These are phyloP conservation scores for Stegodyphus dumicola DNA, from an alignment of 1,140 invertebrate genomes.

Conservation along the genomic window DNA sequence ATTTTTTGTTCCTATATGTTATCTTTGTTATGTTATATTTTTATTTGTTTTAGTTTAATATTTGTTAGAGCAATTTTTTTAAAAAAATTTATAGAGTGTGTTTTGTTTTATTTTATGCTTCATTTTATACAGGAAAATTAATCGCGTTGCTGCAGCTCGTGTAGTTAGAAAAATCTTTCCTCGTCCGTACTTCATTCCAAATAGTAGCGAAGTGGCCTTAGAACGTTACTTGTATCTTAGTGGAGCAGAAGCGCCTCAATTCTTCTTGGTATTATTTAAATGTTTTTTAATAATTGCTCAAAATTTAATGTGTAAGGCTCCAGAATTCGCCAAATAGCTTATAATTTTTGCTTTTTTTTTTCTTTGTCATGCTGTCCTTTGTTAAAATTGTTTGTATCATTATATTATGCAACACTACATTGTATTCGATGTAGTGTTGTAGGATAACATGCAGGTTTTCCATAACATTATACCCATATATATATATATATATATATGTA, in stretches of 20 bases:
- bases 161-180: slow-evolving; percentile 75
- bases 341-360: too few species aligned
- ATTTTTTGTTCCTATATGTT: too few species aligned
- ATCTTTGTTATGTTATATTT: too few species aligned
- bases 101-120: slow-evolving; percentile 14
- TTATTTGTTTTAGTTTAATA: too few species aligned
- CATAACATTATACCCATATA: too few species aligned
- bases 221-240: slow-evolving; percentile 80
- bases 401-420: background rate
- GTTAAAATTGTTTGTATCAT: background rate
- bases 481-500: too few species aligned
- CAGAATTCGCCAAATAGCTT: too few species aligned
- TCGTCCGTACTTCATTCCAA: slow-evolving; percentile 72
- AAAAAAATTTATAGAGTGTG: background rate
- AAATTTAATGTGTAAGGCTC: too few species aligned
- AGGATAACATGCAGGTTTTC: too few species aligned
- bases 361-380: background rate
- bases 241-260: slow-evolving; percentile 73
- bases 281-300: background rate
- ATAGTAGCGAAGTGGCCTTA: slow-evolving; percentile 75
- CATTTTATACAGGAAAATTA: slow-evolving; percentile 75
- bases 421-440: too few species aligned
- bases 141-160: slow-evolving; percentile 76
- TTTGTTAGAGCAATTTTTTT: too few species aligned
- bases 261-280: slow-evolving; percentile 71